phyloP scores from a whole-genome alignment of 64 coral and sea anemone species.

The Stichodactyla helianthus region DNA sequence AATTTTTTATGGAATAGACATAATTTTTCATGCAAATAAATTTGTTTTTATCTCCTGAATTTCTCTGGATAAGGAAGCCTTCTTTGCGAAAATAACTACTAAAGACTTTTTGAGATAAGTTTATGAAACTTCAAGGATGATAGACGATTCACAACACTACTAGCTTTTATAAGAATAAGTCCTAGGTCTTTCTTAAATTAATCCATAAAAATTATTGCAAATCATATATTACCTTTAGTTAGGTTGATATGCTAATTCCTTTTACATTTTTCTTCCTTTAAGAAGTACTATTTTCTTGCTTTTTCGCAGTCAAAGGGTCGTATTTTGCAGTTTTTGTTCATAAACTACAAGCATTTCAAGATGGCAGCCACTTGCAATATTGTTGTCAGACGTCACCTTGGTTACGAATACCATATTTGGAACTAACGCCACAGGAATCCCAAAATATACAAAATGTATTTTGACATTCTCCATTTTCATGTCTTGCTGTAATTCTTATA shows the following conservation, averaged over 20 bases:
- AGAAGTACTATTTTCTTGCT: background rate
- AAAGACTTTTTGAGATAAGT: background rate
- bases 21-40: background rate
- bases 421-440: constrained; percentile 1
- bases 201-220: background rate
- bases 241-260: background rate
- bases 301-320: background rate
- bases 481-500: too few relatives aligned
- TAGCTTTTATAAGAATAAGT: too few relatives aligned
- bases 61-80: too few relatives aligned
- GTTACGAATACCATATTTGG: constrained; percentile 20
- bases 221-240: background rate
- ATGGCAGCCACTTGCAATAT: constrained; percentile 23
- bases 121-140: too few relatives aligned
- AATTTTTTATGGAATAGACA: background rate
- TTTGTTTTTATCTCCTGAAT: background rate
- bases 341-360: background rate
- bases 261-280: background rate
- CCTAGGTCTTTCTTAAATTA: background rate
- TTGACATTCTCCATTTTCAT: background rate
- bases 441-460: background rate
- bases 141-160: too few relatives aligned
- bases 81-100: background rate
- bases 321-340: background rate
- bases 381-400: constrained; percentile 27